Evolutionary conservation across 2,113 vertebrate species (phyloP).

Genomic region (Rana temporaria): DNA sequence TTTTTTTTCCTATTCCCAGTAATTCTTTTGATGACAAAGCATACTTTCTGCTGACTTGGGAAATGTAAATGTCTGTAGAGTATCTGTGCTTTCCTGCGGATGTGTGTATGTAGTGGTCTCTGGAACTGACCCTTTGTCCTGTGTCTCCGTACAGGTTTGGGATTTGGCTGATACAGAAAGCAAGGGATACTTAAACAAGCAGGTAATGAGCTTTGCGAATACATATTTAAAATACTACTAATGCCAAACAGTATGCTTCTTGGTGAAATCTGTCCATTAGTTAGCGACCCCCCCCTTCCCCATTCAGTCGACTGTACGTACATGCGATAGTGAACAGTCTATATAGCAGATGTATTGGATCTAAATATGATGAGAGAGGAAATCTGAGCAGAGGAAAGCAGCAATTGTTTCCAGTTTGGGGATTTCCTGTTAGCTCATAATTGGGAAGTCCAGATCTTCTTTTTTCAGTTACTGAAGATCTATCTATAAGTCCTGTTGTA

Average conservation of each 20-base stretch:
- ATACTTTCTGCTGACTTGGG: background rate
- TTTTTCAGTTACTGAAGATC: too few species aligned
- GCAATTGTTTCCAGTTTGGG: background rate
- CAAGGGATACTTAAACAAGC: constrained; percentile 93
- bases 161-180: constrained; percentile 94
- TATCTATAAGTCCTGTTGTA: too few species aligned
- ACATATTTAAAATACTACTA: too few species aligned
- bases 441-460: too few species aligned
- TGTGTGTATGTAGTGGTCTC: background rate
- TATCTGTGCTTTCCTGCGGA: constrained; percentile 8
- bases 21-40: background rate
- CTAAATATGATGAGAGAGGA: background rate
- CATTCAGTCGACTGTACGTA: too few species aligned
- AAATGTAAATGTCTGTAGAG: background rate
- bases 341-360: background rate
- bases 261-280: too few species aligned
- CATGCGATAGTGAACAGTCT: background rate
- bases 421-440: background rate
- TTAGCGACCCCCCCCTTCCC: too few species aligned
- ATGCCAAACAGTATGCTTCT: too few species aligned
- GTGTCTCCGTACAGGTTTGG: constrained; percentile 84
- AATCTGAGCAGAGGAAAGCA: background rate
- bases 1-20: background rate
- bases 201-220: constrained; percentile 78
- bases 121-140: background rate